These are phyloP conservation scores for Drosophila niveifrons DNA, from an alignment of 2,888 invertebrate genomes.

Conservation along the genomic window DNA sequence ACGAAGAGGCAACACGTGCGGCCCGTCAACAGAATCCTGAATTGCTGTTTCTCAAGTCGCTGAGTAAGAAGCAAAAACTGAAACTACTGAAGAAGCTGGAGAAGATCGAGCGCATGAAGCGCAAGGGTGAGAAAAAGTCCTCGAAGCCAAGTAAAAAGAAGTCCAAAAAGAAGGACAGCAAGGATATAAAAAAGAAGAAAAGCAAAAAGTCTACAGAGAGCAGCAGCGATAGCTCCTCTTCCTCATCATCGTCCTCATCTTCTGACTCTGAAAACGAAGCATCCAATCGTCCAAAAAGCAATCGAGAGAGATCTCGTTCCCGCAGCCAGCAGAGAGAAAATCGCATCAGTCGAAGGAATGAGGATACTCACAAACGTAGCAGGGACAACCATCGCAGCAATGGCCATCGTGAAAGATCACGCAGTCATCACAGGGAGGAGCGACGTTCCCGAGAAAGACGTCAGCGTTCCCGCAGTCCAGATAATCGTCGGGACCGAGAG, in stretches of 20 bases:
- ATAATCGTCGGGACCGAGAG: constrained; percentile 38
- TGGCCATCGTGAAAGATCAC: constrained; percentile 40
- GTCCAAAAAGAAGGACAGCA: constrained; percentile 59
- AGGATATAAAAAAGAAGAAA: constrained; percentile 60
- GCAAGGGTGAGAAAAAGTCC: constrained; percentile 51
- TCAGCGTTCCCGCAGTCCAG: constrained; percentile 54
- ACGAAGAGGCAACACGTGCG: constrained; percentile 51
- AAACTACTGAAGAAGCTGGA: constrained; percentile 93
- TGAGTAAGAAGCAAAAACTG: constrained; percentile 95
- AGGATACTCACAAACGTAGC: constrained; percentile 25
- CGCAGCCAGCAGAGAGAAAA: constrained; percentile 27
- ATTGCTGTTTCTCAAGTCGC: constrained; percentile 92
- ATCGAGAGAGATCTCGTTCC: constrained; percentile 33
- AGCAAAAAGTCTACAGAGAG: constrained; percentile 52
- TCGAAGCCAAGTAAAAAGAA: constrained; percentile 59
- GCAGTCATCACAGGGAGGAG: constrained; percentile 43
- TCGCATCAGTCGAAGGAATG: constrained; percentile 11
- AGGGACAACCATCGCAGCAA: constrained; percentile 28
- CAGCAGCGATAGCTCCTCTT: constrained; percentile 30
- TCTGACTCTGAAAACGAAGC: constrained; percentile 53
- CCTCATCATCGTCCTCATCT: constrained; percentile 56
- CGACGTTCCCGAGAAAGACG: constrained; percentile 45
- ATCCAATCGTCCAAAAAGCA: constrained; percentile 21
- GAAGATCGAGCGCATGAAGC: constrained; percentile 87
- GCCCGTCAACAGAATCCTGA: constrained; percentile 87